A percentile compares a stretch with the other conserved stretches of the same genome.
phyloP scores from a whole-genome alignment of 2,797 vertebrate species.

The Pachyuromys duprasi region DNA sequence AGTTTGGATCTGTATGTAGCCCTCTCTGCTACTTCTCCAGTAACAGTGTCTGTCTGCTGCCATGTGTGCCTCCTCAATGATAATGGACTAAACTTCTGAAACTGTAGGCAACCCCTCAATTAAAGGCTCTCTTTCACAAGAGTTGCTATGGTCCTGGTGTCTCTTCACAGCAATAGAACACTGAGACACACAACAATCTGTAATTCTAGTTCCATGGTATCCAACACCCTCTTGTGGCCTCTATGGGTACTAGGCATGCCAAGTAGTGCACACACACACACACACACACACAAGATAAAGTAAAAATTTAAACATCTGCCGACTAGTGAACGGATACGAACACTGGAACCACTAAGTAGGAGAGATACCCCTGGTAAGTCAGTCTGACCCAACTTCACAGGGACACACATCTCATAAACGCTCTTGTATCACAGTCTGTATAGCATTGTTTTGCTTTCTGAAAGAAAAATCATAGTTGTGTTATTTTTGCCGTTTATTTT shows the following conservation, averaged over 20 bases:
- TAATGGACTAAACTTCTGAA: not conserved
- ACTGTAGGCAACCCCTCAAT: not conserved
- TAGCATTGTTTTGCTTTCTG: not conserved
- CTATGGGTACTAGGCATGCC: not conserved
- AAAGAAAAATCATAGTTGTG: not conserved
- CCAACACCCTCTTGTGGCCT: not conserved
- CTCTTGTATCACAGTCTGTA: not conserved
- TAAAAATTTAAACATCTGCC: not conserved
- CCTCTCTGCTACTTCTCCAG: not conserved
- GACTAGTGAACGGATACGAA: not conserved
- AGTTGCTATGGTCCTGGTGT: not conserved
- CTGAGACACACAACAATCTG: not conserved
- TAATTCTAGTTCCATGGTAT: not conserved
- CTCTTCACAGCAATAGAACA: not conserved
- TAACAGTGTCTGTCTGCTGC: not conserved
- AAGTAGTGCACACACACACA: not conserved
- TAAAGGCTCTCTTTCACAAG: not conserved
- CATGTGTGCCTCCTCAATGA: not conserved
- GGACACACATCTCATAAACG: not conserved
- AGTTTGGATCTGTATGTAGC: not conserved
- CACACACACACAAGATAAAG: not conserved
- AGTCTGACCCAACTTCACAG: not conserved
- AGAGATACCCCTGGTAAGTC: not conserved
- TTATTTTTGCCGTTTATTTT: not conserved
- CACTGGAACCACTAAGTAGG: not conserved